A percentile compares a stretch with the other conserved stretches of the same genome.
phyloP scores from a whole-genome alignment of 2,113 vertebrate genomes.

The Hypomesus transpacificus region DNA sequence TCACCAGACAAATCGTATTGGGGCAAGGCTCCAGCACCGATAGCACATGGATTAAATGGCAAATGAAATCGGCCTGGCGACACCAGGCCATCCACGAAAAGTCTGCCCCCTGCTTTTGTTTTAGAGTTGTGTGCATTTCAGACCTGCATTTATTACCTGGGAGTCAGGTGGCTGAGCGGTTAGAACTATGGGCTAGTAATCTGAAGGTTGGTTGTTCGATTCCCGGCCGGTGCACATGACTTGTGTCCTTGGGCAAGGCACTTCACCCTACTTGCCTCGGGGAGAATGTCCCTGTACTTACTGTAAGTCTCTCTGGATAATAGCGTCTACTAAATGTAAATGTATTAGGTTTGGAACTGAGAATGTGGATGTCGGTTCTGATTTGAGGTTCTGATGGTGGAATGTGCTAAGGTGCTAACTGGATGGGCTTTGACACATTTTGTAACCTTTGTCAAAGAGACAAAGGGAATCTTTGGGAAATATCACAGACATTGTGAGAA shows the following conservation, averaged over 20 bases:
- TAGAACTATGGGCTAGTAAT: too few species aligned
- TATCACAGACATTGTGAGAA: slow-evolving; percentile 1
- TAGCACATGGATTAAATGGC: neutral
- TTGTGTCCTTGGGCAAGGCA: too few species aligned
- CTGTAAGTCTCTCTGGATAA: too few species aligned
- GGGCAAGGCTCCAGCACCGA: neutral
- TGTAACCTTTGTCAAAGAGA: slow-evolving; percentile 24
- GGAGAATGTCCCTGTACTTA: too few species aligned
- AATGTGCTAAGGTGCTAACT: too few species aligned
- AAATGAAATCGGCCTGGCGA: neutral
- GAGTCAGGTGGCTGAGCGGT: too few species aligned
- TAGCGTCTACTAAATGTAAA: too few species aligned
- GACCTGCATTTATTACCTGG: slow-evolving; percentile 1
- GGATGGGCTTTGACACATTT: too few species aligned
- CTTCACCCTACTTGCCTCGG: too few species aligned
- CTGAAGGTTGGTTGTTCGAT: too few species aligned
- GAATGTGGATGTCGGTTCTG: neutral
- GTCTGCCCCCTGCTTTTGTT: neutral
- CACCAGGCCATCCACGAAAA: neutral
- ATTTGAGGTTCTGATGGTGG: neutral
- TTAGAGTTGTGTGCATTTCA: slow-evolving; percentile 2
- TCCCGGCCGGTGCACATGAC: too few species aligned
- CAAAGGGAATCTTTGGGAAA: slow-evolving; percentile 12
- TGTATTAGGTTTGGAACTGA: neutral
- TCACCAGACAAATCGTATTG: neutral